phyloP scores from a whole-genome alignment of 2,888 invertebrate genomes.

The Phasia obesa region DNA sequence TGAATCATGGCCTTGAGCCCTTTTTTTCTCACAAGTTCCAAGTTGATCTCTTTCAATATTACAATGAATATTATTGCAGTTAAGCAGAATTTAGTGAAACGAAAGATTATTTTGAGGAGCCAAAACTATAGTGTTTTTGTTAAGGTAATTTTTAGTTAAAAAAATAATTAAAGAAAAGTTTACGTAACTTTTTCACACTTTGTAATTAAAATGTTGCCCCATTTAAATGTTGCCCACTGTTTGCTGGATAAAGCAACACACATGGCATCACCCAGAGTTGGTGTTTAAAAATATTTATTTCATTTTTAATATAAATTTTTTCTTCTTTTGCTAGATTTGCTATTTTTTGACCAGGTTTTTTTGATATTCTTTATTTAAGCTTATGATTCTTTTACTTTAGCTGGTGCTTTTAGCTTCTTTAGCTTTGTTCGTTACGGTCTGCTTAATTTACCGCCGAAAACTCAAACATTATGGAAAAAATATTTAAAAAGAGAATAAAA shows the following conservation, averaged over 20 bases:
- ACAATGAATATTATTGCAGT: too few relatives aligned
- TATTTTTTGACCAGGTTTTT: conserved; percentile 56
- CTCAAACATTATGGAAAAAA: conserved; percentile 62
- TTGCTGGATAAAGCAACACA: neutral
- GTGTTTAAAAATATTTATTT: neutral
- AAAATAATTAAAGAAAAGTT: too few relatives aligned
- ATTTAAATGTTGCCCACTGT: too few relatives aligned
- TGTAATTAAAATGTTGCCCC: too few relatives aligned
- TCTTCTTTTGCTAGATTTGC: conserved; percentile 5
- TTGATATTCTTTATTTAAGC: conserved; percentile 38
- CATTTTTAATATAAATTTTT: conserved; percentile 15
- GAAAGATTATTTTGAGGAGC: too few relatives aligned
- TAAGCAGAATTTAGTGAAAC: too few relatives aligned
- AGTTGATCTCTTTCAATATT: too few relatives aligned
- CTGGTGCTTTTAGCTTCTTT: conserved; percentile 11
- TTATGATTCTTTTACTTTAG: conserved; percentile 24
- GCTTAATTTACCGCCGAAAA: conserved; percentile 75
- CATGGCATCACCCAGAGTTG: neutral
- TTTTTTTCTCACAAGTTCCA: too few relatives aligned
- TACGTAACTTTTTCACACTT: neutral
- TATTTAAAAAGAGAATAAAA: conserved; percentile 13
- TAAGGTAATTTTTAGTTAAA: too few relatives aligned
- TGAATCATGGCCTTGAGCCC: too few relatives aligned
- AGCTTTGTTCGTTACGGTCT: conserved; percentile 76
- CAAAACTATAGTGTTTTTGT: too few relatives aligned